Percentiles rank a stretch among this genome's conserved stretches.
Conservation (phyloP, 2,113 vertebrate genomes). For the Herpetotheres cachinnans region DNA sequence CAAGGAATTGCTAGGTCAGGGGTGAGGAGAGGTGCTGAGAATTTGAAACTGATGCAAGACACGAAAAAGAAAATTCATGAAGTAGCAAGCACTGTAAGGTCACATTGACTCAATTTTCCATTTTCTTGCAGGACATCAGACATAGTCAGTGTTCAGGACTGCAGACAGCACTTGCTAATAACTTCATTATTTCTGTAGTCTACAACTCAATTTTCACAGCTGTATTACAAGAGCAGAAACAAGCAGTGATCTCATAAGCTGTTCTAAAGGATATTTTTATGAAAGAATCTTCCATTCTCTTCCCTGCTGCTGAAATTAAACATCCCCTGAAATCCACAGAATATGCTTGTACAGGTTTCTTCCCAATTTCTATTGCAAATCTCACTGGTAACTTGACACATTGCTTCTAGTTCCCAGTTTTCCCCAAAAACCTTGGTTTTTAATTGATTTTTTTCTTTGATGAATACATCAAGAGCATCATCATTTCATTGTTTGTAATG, state of each 20-base stretch:
- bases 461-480: not conserved
- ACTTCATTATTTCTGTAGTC: not conserved
- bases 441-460: not conserved
- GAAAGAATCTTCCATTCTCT: not conserved
- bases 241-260: not conserved
- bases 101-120: not conserved
- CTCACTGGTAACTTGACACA: not conserved
- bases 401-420: not conserved
- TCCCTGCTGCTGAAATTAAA: not conserved
- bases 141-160: not conserved
- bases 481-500: not conserved
- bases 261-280: not conserved
- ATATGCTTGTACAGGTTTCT: not conserved
- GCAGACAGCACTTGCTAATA: not conserved
- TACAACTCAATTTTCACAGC: not conserved
- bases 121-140: not conserved
- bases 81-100: not conserved
- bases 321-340: not conserved
- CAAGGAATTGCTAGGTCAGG: not conserved
- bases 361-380: not conserved
- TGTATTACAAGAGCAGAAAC: not conserved
- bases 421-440: not conserved
- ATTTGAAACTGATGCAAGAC: not conserved
- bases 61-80: not conserved
- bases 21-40: not conserved